Evolutionary conservation across 2,113 vertebrate genomes (phyloP).

Genomic region (Sphyrna mokarran): DNA sequence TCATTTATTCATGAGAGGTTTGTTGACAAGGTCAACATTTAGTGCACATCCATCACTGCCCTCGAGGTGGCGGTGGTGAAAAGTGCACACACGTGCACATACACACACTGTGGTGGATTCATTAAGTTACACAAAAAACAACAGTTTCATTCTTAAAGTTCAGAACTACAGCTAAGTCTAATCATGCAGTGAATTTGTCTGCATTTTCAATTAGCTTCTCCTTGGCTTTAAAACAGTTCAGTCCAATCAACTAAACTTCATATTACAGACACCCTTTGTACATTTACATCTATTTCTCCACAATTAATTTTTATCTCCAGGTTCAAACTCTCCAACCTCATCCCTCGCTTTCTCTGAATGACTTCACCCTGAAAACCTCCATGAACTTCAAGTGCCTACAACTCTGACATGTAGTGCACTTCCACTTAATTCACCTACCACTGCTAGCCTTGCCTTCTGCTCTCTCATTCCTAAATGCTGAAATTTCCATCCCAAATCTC

Average conservation of each 20-base stretch:
- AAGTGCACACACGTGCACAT: too few species aligned
- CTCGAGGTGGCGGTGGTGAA: too few species aligned
- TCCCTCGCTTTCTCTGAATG: background rate
- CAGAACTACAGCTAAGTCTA: background rate
- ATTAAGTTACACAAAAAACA: background rate
- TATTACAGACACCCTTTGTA: background rate
- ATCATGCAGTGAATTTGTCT: background rate
- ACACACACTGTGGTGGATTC: background rate
- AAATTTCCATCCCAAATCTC: background rate
- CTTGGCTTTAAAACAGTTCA: background rate
- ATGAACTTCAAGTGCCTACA: background rate
- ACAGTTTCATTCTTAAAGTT: background rate
- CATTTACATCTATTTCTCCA: background rate
- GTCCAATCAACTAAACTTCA: background rate
- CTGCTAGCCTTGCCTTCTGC: background rate
- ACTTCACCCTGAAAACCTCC: background rate
- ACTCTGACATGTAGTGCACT: background rate
- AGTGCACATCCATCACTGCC: too few species aligned
- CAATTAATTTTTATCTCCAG: background rate
- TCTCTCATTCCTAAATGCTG: background rate
- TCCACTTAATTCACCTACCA: background rate
- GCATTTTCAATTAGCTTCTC: background rate
- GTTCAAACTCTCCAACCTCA: background rate
- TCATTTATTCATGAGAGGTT: too few species aligned
- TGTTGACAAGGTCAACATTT: too few species aligned